These are phyloP conservation scores for Girardinichthys multiradiatus DNA, from an alignment of 2,113 vertebrate genomes.

Conservation along the genomic window DNA sequence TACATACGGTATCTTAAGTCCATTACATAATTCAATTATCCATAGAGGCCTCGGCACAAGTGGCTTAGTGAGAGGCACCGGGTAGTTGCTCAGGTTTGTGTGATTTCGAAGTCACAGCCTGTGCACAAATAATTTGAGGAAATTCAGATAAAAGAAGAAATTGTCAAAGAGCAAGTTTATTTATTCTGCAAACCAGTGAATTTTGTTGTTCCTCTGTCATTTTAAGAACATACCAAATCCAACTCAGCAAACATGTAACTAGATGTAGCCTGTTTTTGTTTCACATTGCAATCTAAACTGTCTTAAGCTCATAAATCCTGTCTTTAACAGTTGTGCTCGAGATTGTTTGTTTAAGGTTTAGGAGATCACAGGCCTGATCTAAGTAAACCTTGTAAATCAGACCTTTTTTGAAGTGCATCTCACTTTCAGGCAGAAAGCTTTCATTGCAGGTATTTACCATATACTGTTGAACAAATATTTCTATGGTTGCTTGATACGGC, in stretches of 20 bases:
- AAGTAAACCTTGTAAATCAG: slow-evolving; percentile 23
- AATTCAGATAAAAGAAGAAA: background rate
- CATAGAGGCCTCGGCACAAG: background rate
- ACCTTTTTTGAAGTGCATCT: slow-evolving; percentile 21
- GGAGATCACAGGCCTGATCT: slow-evolving; percentile 6
- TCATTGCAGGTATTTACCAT: background rate
- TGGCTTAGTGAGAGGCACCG: slow-evolving; percentile 23
- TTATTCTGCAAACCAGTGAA: background rate
- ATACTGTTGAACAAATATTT: background rate
- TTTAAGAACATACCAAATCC: slow-evolving; percentile 36
- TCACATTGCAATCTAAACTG: background rate
- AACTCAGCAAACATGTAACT: slow-evolving; percentile 36
- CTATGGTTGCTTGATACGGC: no score
- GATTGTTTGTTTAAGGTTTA: slow-evolving; percentile 30
- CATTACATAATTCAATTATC: slow-evolving; percentile 46
- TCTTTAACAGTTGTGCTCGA: slow-evolving; percentile 15
- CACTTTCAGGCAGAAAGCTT: background rate
- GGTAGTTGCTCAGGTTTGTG: background rate
- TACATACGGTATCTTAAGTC: slow-evolving; percentile 15
- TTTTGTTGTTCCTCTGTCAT: slow-evolving; percentile 12
- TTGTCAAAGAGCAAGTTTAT: background rate
- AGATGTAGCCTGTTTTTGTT: slow-evolving; percentile 45
- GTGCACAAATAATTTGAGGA: background rate
- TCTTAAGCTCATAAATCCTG: slow-evolving; percentile 13
- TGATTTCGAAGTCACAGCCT: slow-evolving; percentile 1